Percentiles rank a stretch among this genome's conserved stretches.
These are phyloP conservation scores for Branchinecta lynchi DNA, from an alignment of 1,140 invertebrate genomes.

Conservation along the genomic window DNA sequence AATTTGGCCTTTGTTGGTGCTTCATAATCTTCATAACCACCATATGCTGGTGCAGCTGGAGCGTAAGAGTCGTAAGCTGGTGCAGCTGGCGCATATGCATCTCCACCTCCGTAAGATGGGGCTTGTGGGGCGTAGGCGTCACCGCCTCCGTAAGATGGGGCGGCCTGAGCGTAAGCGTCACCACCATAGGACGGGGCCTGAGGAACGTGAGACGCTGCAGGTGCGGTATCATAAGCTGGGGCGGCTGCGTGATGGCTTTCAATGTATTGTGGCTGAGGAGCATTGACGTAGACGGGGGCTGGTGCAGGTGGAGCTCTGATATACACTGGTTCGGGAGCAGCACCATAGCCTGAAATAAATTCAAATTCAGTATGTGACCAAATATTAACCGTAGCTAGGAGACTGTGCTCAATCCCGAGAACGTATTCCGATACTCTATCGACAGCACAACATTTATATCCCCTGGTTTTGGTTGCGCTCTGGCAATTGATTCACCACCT, in stretches of 20 bases:
- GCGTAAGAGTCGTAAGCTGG: conserved; percentile 15
- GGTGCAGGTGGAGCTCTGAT: conserved; percentile 28
- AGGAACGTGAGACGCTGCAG: background rate
- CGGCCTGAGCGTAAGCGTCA: background rate
- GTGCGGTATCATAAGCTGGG: conserved; percentile 13
- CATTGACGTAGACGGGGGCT: conserved; percentile 27
- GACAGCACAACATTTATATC: no score
- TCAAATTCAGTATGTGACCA: background rate
- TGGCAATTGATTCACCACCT: no score
- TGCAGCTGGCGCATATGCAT: background rate
- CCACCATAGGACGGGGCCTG: background rate
- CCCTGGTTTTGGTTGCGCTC: no score
- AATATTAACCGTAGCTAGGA: no score
- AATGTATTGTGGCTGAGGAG: conserved; percentile 21
- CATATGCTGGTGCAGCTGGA: conserved; percentile 10
- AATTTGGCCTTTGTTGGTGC: background rate
- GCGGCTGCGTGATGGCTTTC: conserved; percentile 1
- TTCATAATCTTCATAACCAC: background rate
- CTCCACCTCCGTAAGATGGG: background rate
- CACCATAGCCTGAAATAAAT: conserved; percentile 20
- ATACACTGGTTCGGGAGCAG: conserved; percentile 24
- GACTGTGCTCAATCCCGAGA: no score
- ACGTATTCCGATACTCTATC: no score
- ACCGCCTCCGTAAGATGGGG: conserved; percentile 13
- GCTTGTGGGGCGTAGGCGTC: conserved; percentile 14